Conservation (phyloP, 2,888 invertebrate species). For the Megamerina dolium region DNA sequence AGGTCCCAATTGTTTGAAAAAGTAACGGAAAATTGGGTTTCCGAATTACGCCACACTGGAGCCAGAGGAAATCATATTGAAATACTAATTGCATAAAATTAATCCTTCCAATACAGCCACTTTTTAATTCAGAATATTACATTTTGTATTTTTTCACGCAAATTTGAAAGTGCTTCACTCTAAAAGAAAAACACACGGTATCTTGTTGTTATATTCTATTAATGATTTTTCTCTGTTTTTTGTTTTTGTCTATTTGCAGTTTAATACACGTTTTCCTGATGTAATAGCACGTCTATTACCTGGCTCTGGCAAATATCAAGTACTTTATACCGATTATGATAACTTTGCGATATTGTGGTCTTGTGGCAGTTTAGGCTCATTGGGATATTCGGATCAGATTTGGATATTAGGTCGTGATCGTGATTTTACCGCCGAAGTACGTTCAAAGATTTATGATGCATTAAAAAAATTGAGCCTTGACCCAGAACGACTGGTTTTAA, state of each 20-base stretch:
- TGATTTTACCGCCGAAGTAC: constrained; percentile 59
- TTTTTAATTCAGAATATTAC: too few relatives aligned
- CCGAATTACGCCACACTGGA: too few relatives aligned
- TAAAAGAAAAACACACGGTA: too few relatives aligned
- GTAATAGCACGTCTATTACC: constrained; percentile 62
- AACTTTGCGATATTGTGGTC: constrained; percentile 69
- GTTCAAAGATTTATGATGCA: constrained; percentile 61
- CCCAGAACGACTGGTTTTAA: constrained; percentile 64
- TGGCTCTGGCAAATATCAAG: constrained; percentile 65
- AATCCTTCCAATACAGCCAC: too few relatives aligned
- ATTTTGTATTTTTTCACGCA: too few relatives aligned
- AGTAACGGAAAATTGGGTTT: too few relatives aligned
- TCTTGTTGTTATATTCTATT: too few relatives aligned
- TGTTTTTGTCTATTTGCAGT: constrained; percentile 40
- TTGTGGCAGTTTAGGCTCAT: constrained; percentile 58
- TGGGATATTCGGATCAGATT: constrained; percentile 58
- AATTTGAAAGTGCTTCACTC: too few relatives aligned
- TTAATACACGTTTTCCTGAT: constrained; percentile 60
- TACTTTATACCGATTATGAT: constrained; percentile 67
- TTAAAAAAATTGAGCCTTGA: constrained; percentile 58
- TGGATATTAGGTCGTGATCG: constrained; percentile 65
- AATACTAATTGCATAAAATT: too few relatives aligned
- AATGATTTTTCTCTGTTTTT: too few relatives aligned
- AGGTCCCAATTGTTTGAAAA: too few relatives aligned
- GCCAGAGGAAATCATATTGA: too few relatives aligned